Evolutionary conservation across 2,797 vertebrate genomes (phyloP).

Genomic region (Threskiornis aethiopicus): DNA sequence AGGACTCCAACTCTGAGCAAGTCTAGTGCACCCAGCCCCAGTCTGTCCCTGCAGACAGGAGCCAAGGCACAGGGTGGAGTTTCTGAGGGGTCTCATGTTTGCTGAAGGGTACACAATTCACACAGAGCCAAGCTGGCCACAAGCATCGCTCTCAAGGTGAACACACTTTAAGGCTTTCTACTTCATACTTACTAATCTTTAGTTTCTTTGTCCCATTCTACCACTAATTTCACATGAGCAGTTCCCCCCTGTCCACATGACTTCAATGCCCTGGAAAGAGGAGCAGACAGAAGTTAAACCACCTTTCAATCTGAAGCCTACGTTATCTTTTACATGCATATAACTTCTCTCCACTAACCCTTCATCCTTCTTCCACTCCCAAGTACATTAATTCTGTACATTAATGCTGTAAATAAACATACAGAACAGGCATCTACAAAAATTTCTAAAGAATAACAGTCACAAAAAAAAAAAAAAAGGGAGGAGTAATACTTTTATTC

Average conservation of each 20-base stretch:
- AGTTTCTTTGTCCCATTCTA: constrained; percentile 99
- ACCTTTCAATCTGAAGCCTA: background rate
- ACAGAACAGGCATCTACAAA: background rate
- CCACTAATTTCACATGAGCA: constrained; percentile 95
- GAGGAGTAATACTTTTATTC: background rate
- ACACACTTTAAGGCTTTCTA: background rate
- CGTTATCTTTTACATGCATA: fast-evolving
- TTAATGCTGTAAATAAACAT: background rate
- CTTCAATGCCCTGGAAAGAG: constrained; percentile 86
- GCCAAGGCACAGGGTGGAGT: background rate
- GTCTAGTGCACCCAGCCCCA: too few species aligned
- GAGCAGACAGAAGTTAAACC: background rate
- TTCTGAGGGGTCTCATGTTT: background rate
- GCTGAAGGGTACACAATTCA: background rate
- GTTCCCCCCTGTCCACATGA: constrained; percentile 95
- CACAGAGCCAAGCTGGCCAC: background rate
- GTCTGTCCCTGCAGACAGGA: background rate
- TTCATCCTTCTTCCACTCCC: background rate
- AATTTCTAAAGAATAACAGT: background rate
- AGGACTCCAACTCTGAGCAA: background rate
- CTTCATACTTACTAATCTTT: constrained; percentile 92
- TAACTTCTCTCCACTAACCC: background rate
- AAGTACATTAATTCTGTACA: background rate
- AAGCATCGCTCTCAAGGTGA: background rate
- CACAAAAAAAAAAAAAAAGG: background rate